phyloP scores from a whole-genome alignment of 2,113 vertebrate species.

The Boulengeromyrus knoepffleri region DNA sequence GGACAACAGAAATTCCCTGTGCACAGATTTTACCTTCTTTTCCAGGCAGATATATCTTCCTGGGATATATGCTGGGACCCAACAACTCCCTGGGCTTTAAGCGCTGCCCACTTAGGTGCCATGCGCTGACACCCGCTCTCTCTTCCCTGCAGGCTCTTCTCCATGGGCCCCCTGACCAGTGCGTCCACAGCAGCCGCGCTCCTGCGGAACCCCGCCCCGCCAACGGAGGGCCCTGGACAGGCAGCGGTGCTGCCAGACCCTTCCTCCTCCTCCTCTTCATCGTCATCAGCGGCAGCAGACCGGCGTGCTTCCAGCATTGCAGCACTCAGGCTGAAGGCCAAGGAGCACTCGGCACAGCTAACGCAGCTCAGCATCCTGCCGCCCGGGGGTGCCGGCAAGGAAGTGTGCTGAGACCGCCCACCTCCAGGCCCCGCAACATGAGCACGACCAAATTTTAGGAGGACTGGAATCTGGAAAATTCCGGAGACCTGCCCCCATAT shows the following conservation, averaged over 20 bases:
- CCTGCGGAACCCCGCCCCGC: slow-evolving; percentile 75
- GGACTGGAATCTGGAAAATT: slow-evolving; percentile 51
- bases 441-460: slow-evolving; percentile 80
- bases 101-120: not conserved
- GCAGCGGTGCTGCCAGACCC: slow-evolving; percentile 64
- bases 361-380: slow-evolving; percentile 97
- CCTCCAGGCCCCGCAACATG: slow-evolving; percentile 41
- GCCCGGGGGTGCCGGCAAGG: slow-evolving; percentile 82
- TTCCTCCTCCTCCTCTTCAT: slow-evolving; percentile 51
- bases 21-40: not conserved
- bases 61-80: not conserved
- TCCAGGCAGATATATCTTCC: not conserved
- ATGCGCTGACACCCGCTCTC: not conserved
- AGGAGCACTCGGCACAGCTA: slow-evolving; percentile 94
- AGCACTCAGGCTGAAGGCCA: slow-evolving; percentile 89
- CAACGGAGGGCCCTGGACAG: slow-evolving; percentile 70
- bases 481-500: slow-evolving; percentile 27
- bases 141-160: slow-evolving; percentile 74
- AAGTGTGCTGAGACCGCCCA: slow-evolving; percentile 81
- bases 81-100: not conserved
- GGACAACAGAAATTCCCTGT: not conserved
- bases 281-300: slow-evolving; percentile 60
- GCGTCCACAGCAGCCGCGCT: slow-evolving; percentile 86
- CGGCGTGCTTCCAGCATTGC: slow-evolving; percentile 90
- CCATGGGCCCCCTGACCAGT: slow-evolving; percentile 86